These are phyloP conservation scores for Monodelphis domestica DNA, from an alignment of 2,797 vertebrate species.

Conservation along the genomic window DNA sequence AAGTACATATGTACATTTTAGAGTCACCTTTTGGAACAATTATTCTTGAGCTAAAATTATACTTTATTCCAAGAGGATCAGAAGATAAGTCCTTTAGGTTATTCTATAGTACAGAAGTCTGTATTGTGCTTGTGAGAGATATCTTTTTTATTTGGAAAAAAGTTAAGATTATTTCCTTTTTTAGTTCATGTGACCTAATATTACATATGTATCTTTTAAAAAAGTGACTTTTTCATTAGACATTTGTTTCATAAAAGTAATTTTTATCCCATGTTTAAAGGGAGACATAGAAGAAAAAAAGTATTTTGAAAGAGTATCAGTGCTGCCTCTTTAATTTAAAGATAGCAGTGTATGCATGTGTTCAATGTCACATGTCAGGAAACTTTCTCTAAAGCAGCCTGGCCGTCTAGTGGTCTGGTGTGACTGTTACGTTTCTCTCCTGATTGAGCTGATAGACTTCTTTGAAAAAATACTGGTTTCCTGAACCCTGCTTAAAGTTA, in stretches of 20 bases:
- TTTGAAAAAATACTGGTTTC: constrained; percentile 45
- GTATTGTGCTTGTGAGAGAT: neutral
- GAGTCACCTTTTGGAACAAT: constrained; percentile 23
- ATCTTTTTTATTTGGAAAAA: constrained; percentile 31
- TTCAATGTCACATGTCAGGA: constrained; percentile 59
- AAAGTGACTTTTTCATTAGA: neutral
- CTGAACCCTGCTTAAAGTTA: constrained; percentile 7
- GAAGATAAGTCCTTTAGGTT: neutral
- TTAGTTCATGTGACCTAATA: constrained; percentile 27
- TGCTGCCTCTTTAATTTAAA: constrained; percentile 34
- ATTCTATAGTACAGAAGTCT: constrained; percentile 13
- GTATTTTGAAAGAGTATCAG: constrained; percentile 60
- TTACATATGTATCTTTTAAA: neutral
- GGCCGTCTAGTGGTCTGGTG: neutral
- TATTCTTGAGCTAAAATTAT: constrained; percentile 40
- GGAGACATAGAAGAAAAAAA: constrained; percentile 63
- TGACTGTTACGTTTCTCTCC: constrained; percentile 57
- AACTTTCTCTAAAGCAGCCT: constrained; percentile 51
- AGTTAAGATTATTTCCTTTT: neutral
- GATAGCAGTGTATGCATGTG: constrained; percentile 68
- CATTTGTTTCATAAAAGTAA: constrained; percentile 45
- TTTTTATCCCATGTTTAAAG: constrained; percentile 34
- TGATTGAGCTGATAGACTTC: constrained; percentile 15
- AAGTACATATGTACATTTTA: neutral
- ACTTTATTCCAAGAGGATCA: constrained; percentile 29